Evolutionary conservation across 30 jellyfish, hydroid and myxozoan species (phyloP).

Genomic region (Hydractinia echinata): DNA sequence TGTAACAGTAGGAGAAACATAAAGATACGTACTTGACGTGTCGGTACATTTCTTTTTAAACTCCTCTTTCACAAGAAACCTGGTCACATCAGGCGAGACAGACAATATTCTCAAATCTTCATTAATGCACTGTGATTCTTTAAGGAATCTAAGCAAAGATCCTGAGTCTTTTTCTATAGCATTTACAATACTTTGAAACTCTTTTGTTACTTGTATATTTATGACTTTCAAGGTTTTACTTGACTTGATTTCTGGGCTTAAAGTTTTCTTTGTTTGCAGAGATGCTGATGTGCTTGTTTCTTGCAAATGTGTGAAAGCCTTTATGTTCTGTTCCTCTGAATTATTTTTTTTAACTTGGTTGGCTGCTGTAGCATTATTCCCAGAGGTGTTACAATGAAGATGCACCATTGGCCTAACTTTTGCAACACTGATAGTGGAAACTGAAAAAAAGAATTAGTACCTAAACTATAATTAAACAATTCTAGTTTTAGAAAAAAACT

Average conservation of each 20-base stretch:
- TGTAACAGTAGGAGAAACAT: neutral
- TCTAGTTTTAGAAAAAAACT: too few relatives aligned
- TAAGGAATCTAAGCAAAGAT: slow-evolving; percentile 50
- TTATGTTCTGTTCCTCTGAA: too few relatives aligned
- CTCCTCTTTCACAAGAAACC: slow-evolving; percentile 63
- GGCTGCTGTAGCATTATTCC: too few relatives aligned
- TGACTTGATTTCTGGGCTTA: too few relatives aligned
- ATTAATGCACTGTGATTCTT: slow-evolving; percentile 35
- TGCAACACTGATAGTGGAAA: neutral
- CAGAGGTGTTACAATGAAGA: neutral
- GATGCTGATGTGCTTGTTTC: too few relatives aligned
- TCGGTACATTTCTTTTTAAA: slow-evolving; percentile 29
- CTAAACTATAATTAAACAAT: neutral
- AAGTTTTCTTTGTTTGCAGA: too few relatives aligned
- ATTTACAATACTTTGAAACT: slow-evolving; percentile 20
- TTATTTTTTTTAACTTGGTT: too few relatives aligned
- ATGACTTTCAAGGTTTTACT: too few relatives aligned
- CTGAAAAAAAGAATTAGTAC: neutral
- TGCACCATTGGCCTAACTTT: slow-evolving; percentile 6
- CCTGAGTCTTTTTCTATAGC: slow-evolving; percentile 54
- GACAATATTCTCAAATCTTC: slow-evolving; percentile 28
- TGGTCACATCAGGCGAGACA: slow-evolving; percentile 56
- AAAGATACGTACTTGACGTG: neutral
- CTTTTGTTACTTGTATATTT: slow-evolving; percentile 14
- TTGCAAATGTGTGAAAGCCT: too few relatives aligned